Base-by-base conservation (phyloP, 2,888 invertebrate genomes). In the Latheticus oryzae region DNA sequence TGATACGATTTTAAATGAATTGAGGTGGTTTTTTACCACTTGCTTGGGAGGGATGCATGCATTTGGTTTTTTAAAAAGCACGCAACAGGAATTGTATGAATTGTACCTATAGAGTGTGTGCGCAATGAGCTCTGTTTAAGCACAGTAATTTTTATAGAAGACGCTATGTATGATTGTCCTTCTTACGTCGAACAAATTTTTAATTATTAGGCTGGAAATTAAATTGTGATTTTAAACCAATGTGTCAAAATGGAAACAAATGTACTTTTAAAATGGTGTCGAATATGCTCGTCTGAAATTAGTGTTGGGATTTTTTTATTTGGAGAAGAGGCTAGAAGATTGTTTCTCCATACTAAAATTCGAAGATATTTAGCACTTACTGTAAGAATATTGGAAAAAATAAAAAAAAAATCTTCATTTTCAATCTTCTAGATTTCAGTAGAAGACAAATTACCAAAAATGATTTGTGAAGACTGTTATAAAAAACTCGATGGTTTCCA, bases 401-500 rank as follows among this genome's bases (percentile, higher is more conserved):
- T 51, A 19, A 56, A 47, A 37, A 54, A 33, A 48, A 37, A 16
- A 23, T 37, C 5, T 11, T 7, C n/a, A n/a, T n/a, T n/a, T n/a
- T n/a, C n/a, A n/a, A 9, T 9, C 12, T 70, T 73, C 42, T 74
- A 89, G 89, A 83, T 88, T 54, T 83, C 85, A 43, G 79, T 82
- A 67, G 84, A 87, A 73, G 88, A 89, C 72, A 84, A 81, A 68
- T 78, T 88, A 61, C 86, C 88, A 3, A 88, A 87, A 80, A 85
- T 85, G 78, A 85, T 89, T 65, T 89, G 89, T 71, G 78, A 82
- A 48, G 80, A 81, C 61, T 89, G 88, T 68, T 84, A 84, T 63
- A 82, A 82, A 43, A 86, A 85, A 78, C 72, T 89, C 64, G 85
- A 88, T 68, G 83, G 81, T 37, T 84, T 88, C 48, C 87, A 87